phyloP scores from a whole-genome alignment of 2,113 vertebrate genomes.

The Tautogolabrus adspersus region DNA sequence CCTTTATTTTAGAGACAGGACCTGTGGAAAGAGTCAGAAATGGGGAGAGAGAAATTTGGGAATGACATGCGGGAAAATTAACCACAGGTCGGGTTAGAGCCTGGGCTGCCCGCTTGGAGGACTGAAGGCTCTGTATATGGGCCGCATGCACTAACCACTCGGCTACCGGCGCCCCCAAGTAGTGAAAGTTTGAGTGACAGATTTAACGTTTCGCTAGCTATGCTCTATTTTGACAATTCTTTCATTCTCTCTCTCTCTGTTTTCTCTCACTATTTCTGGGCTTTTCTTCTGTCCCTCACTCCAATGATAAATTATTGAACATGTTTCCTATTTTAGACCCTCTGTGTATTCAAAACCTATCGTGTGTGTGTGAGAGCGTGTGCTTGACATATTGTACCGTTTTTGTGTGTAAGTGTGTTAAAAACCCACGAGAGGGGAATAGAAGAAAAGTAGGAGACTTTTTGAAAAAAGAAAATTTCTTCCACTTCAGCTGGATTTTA shows the following conservation, averaged over 20 bases:
- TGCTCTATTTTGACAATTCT: conserved; percentile 22
- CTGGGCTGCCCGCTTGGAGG: too few relatives aligned
- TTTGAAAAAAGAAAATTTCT: background rate
- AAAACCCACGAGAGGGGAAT: conserved; percentile 59
- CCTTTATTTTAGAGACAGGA: too few relatives aligned
- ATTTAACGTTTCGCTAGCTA: background rate
- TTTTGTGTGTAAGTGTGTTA: conserved; percentile 24
- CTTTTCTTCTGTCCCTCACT: conserved; percentile 19
- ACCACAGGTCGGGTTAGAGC: too few relatives aligned
- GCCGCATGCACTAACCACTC: too few relatives aligned
- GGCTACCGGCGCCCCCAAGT: too few relatives aligned
- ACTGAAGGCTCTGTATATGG: too few relatives aligned
- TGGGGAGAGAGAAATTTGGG: too few relatives aligned
- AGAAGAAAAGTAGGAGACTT: conserved; percentile 7
- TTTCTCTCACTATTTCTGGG: background rate
- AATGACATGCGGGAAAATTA: too few relatives aligned
- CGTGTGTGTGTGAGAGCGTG: background rate
- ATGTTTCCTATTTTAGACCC: conserved; percentile 36
- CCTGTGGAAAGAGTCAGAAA: too few relatives aligned
- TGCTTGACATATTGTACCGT: conserved; percentile 14
- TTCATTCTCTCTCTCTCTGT: background rate
- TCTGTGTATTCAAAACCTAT: conserved; percentile 16
- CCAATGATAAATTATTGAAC: conserved; percentile 60
- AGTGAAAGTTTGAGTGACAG: too few relatives aligned
- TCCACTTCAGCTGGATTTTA: conserved; percentile 28